Evolutionary conservation across 2,888 invertebrate species (phyloP).

Genomic region (Pammene fasciana): DNA sequence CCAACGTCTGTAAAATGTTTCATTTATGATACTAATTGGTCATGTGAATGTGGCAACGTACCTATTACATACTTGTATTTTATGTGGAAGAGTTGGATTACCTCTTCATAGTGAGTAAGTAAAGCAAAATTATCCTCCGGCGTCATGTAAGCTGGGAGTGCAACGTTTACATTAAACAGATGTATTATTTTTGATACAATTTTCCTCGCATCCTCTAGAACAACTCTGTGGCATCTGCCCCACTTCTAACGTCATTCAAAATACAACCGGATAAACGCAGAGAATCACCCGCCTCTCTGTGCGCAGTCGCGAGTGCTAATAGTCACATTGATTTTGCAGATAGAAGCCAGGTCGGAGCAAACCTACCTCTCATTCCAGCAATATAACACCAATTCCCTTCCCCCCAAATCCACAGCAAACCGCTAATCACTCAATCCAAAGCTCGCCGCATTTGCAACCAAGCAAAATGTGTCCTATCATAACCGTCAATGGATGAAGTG

Average conservation of each 20-base stretch:
- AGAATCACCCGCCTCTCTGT: slow-evolving; percentile 50
- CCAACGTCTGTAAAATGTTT: no score
- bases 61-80: no score
- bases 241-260: background rate
- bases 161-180: no score
- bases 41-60: no score
- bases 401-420: slow-evolving; percentile 43
- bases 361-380: slow-evolving; percentile 68
- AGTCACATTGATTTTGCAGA: slow-evolving; percentile 84
- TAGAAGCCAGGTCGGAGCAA: slow-evolving; percentile 81
- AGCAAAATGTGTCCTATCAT: slow-evolving; percentile 46
- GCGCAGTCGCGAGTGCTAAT: slow-evolving; percentile 84
- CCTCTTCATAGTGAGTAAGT: no score
- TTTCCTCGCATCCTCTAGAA: background rate
- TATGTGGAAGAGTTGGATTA: no score
- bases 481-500: slow-evolving; percentile 38
- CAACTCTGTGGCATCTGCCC: no score
- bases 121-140: no score
- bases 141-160: no score
- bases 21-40: no score
- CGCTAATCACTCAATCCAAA: slow-evolving; percentile 53
- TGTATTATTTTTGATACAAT: background rate
- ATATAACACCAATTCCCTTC: slow-evolving; percentile 50
- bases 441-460: slow-evolving; percentile 47
- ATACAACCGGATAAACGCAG: slow-evolving; percentile 11